These are phyloP conservation scores for Glaucidium brasilianum DNA, from an alignment of 2,113 vertebrate species.

Conservation along the genomic window DNA sequence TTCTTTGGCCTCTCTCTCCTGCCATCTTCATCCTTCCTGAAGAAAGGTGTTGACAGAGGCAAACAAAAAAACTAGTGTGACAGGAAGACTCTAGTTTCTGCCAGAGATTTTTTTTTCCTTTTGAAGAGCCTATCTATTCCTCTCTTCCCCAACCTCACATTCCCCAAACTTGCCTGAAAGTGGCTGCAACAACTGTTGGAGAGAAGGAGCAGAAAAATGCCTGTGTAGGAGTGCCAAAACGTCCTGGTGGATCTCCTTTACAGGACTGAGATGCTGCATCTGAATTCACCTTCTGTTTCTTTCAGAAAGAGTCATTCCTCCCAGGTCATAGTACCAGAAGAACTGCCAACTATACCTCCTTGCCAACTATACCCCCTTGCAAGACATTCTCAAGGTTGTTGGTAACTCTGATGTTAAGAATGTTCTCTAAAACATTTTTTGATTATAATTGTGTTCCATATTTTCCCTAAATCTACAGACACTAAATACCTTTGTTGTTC, in stretches of 20 bases:
- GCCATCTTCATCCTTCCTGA: background rate
- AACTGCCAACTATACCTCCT: slow-evolving; percentile 4
- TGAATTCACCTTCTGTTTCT: slow-evolving; percentile 18
- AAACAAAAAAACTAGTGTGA: background rate
- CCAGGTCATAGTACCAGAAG: slow-evolving; percentile 3
- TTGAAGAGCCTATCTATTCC: background rate
- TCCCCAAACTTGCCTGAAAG: slow-evolving; percentile 12
- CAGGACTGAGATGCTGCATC: background rate
- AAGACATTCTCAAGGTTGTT: slow-evolving; percentile 20
- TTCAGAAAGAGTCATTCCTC: slow-evolving; percentile 7
- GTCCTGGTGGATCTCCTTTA: background rate
- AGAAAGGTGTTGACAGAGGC: background rate
- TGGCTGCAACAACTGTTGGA: background rate
- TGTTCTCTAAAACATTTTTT: background rate
- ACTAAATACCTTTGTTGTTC: background rate
- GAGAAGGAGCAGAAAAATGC: background rate
- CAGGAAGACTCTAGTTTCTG: background rate
- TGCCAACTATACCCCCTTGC: slow-evolving; percentile 14
- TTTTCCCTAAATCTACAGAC: background rate
- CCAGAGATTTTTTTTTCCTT: background rate
- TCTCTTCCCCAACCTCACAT: background rate
- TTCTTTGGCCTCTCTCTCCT: background rate
- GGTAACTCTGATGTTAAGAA: slow-evolving; percentile 5
- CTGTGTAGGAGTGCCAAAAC: background rate
- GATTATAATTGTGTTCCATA: background rate